Percentiles rank a stretch among this genome's conserved stretches.
phyloP scores from a whole-genome alignment of 1,140 invertebrate species.

The Zaprionus camerounensis region DNA sequence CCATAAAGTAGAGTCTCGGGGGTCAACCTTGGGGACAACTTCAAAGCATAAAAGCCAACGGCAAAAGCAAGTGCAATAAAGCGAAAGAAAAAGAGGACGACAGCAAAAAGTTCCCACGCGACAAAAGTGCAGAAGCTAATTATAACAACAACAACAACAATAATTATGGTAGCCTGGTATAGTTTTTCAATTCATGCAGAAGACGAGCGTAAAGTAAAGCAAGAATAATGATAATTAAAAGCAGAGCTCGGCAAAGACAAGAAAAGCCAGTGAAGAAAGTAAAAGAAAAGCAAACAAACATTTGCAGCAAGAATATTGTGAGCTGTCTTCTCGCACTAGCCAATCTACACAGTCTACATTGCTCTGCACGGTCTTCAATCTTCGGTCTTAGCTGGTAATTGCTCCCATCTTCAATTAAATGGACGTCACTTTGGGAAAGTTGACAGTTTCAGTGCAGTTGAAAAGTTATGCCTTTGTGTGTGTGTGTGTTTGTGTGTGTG shows the following conservation, averaged over 20 bases:
- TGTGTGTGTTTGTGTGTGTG: background rate
- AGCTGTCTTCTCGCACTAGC: conserved; percentile 7
- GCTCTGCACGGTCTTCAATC: conserved; percentile 6
- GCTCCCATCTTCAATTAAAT: conserved; percentile 41
- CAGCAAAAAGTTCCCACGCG: conserved; percentile 49
- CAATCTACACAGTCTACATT: no score
- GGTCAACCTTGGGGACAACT: conserved; percentile 50
- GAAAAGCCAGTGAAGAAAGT: conserved; percentile 34
- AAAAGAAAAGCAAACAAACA: conserved; percentile 46
- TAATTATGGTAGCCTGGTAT: conserved; percentile 13
- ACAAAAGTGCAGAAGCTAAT: conserved; percentile 43
- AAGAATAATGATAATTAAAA: background rate
- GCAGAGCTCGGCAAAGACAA: background rate
- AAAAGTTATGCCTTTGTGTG: conserved; percentile 40
- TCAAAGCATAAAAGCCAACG: conserved; percentile 25
- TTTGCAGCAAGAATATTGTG: conserved; percentile 48
- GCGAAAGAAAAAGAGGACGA: conserved; percentile 23
- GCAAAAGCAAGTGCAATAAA: conserved; percentile 42
- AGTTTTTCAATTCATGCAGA: conserved; percentile 45
- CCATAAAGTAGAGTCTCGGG: background rate
- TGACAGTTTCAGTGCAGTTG: conserved; percentile 55
- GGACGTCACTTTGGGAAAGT: conserved; percentile 50
- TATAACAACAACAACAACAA: conserved; percentile 16
- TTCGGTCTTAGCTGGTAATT: conserved; percentile 35
- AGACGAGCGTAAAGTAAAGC: background rate